phyloP scores from a whole-genome alignment of 2,797 vertebrate genomes.

The Melanotaenia maccullochi region DNA sequence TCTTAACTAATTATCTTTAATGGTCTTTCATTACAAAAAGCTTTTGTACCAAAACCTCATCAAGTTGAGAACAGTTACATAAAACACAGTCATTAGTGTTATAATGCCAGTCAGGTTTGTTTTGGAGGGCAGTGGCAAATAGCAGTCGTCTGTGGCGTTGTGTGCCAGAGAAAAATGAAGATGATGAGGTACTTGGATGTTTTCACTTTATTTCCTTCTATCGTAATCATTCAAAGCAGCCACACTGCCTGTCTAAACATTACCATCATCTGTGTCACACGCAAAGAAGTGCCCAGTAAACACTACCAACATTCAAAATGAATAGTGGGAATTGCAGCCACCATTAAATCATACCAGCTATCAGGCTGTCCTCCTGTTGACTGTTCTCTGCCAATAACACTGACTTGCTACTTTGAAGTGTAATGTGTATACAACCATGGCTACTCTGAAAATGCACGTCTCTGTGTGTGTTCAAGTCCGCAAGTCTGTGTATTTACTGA shows the following conservation, averaged over 20 bases:
- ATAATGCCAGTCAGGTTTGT: not conserved
- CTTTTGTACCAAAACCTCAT: not conserved
- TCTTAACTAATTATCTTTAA: not conserved
- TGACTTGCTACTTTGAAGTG: constrained; percentile 41
- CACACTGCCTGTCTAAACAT: constrained; percentile 45
- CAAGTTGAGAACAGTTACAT: constrained; percentile 1
- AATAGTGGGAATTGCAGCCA: constrained; percentile 20
- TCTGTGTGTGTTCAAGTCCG: constrained; percentile 31
- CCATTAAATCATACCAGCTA: constrained; percentile 30
- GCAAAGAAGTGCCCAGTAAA: constrained; percentile 27
- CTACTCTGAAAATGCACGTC: constrained; percentile 52
- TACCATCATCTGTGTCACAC: constrained; percentile 38
- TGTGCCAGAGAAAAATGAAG: constrained; percentile 15
- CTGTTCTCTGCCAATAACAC: constrained; percentile 44
- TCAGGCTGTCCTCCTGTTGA: constrained; percentile 15
- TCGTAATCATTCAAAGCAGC: constrained; percentile 25
- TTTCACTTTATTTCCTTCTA: constrained; percentile 23
- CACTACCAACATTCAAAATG: constrained; percentile 9
- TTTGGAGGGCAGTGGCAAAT: not conserved
- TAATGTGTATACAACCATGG: constrained; percentile 35
- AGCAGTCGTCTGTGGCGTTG: not conserved
- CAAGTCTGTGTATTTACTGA: constrained; percentile 41
- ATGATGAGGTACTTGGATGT: constrained; percentile 15
- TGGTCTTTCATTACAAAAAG: not conserved
- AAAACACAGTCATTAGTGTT: not conserved